Percentiles rank a stretch among this genome's conserved stretches.
These are phyloP conservation scores for Morone saxatilis DNA, from an alignment of 2,113 vertebrate genomes.

Conservation along the genomic window DNA sequence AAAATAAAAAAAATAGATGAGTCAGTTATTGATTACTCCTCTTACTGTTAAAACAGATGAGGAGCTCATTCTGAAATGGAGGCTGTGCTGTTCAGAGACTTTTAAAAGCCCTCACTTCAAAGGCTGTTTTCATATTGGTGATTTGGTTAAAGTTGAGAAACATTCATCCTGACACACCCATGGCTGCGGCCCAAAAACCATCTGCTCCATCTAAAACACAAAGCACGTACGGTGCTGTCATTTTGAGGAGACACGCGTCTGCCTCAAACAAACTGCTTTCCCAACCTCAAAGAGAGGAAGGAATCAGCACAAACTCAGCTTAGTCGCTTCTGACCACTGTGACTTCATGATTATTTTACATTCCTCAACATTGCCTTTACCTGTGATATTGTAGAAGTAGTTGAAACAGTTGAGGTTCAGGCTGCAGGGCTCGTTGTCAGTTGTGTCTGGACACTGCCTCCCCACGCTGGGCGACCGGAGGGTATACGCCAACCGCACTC, in stretches of 20 bases:
- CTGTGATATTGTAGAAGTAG: constrained; percentile 98
- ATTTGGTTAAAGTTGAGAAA: constrained; percentile 7
- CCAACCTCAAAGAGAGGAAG: neutral
- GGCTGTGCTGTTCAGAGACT: neutral
- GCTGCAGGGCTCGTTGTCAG: constrained; percentile 88
- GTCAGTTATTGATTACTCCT: neutral
- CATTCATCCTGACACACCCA: neutral
- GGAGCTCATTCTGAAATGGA: constrained; percentile 12
- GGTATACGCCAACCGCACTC: constrained; percentile 86
- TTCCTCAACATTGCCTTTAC: constrained; percentile 70
- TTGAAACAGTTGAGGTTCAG: constrained; percentile 97
- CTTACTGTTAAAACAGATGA: neutral
- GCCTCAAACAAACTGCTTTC: neutral
- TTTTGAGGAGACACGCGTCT: neutral
- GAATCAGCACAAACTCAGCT: neutral
- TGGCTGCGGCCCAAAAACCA: neutral
- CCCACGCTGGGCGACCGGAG: constrained; percentile 89
- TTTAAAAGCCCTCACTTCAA: neutral
- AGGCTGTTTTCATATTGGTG: neutral
- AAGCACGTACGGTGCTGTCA: neutral
- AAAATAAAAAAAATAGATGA: constrained; percentile 36
- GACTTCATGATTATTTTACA: neutral
- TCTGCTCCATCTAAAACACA: neutral
- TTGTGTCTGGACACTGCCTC: constrained; percentile 87
- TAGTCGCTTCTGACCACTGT: neutral